Evolutionary conservation across 2,797 vertebrate species (phyloP).

Genomic region (Clamator glandarius): DNA sequence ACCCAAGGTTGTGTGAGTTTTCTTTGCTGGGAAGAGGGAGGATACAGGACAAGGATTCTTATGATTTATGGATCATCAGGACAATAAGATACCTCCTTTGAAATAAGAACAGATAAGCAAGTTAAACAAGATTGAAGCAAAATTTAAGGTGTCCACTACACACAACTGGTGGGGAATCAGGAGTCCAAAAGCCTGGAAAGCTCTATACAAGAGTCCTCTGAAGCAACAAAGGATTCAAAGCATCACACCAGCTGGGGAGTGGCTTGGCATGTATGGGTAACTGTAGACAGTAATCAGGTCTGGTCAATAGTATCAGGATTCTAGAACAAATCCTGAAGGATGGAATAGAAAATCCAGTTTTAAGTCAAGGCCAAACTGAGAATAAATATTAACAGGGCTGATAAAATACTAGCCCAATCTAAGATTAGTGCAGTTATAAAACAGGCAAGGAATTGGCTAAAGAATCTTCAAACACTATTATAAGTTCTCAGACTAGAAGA

Average conservation of each 20-base stretch:
- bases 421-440: background rate
- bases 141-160: background rate
- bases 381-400: background rate
- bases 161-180: background rate
- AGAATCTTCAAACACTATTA: background rate
- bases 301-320: background rate
- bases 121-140: background rate
- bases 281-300: background rate
- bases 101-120: background rate
- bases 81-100: background rate
- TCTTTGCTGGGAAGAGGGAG: background rate
- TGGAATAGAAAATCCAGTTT: background rate
- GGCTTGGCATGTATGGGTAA: background rate
- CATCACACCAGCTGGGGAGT: background rate
- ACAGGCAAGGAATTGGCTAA: background rate
- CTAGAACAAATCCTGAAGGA: background rate
- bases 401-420: background rate
- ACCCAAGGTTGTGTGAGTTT: background rate
- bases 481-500: background rate
- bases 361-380: background rate
- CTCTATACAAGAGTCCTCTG: background rate
- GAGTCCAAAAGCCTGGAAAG: background rate
- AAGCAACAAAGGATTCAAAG: background rate
- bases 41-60: background rate
- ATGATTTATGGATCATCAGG: background rate